Evolutionary conservation across 2,113 vertebrate genomes (phyloP), one percentile per base, ranked within the genome.

Genomic region (Tauraco erythrolophus): DNA sequence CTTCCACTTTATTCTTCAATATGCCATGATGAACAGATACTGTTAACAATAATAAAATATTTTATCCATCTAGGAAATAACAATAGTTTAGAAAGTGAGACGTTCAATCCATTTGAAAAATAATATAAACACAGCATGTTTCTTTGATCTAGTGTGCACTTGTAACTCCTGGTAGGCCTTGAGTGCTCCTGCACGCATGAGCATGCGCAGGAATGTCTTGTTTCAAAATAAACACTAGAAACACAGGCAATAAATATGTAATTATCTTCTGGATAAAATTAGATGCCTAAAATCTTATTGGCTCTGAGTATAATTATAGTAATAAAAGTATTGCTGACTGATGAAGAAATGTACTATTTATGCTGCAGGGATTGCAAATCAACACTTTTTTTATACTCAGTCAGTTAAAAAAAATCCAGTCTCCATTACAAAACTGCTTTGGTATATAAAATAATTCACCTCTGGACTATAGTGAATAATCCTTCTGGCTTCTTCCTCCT

Each of bases 271-370:
- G n/a, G 54, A 95, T 92, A 96, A 97, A 97, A 91, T 60, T 56
- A 97, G 92, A 84, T 94, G 57, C 72, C 77, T 94, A 84, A 92
- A 96, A 96, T 94, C 54, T 61, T 93, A 82, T 51, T 92, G 83
- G 93, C 91, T 74, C 85, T 87, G 88, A 94, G 15, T 84, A 33
- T 92, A 98, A 97, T 97, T 96, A 95, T 6, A 93, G 94, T 92
- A 98, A 97, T 97, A 92, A 92, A 96, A 97, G 82, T 77, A 89
- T 56, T 96, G 92, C 65, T 97, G 96, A 97, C 68, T 95, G 96
- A 97, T 95, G 88, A 97, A 96, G 77, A 96, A 77, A 92, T 88
- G 60, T 93, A 89, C 84, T 93, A 94, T 88, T 96, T 94, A 88
- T 96, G 94, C 95, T 97, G 56, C 64, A 94, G 95, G 94, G 96